These are phyloP conservation scores for Miltochrista miniata DNA, from an alignment of 2,888 invertebrate species.

Conservation along the genomic window DNA sequence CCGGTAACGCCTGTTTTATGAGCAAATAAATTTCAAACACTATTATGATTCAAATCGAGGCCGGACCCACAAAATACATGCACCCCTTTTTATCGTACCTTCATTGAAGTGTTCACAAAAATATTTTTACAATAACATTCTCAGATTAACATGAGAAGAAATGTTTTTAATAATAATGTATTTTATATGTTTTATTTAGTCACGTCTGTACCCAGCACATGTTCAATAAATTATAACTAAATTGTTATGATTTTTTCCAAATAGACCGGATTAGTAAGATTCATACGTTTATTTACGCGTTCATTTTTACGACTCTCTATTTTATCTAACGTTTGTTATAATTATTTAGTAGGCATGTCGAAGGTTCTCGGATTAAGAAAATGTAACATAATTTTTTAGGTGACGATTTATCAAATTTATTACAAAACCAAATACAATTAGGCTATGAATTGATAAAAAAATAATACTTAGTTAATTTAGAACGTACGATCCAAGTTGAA, in stretches of 20 bases:
- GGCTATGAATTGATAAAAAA: background rate
- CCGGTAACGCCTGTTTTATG: constrained; percentile 76
- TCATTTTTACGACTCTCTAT: constrained; percentile 58
- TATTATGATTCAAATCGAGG: constrained; percentile 81
- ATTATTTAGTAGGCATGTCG: constrained; percentile 57
- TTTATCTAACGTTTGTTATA: constrained; percentile 56
- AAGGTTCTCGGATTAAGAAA: constrained; percentile 43
- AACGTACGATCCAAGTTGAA: background rate
- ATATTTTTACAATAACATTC: constrained; percentile 66
- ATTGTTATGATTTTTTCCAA: constrained; percentile 63
- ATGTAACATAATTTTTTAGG: constrained; percentile 1
- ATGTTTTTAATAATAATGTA: constrained; percentile 29
- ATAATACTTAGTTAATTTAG: too few species aligned
- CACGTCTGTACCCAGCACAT: constrained; percentile 60
- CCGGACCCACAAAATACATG: constrained; percentile 72
- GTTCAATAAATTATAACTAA: constrained; percentile 65
- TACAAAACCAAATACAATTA: constrained; percentile 6
- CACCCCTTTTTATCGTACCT: constrained; percentile 68
- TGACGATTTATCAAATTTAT: too few species aligned
- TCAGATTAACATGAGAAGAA: constrained; percentile 38
- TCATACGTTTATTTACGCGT: constrained; percentile 45
- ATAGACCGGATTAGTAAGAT: constrained; percentile 63
- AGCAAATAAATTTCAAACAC: constrained; percentile 82
- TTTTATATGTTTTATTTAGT: constrained; percentile 58
- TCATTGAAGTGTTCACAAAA: constrained; percentile 65